phyloP scores from a whole-genome alignment of 2,113 vertebrate genomes.

The Gobiocypris rarus region DNA sequence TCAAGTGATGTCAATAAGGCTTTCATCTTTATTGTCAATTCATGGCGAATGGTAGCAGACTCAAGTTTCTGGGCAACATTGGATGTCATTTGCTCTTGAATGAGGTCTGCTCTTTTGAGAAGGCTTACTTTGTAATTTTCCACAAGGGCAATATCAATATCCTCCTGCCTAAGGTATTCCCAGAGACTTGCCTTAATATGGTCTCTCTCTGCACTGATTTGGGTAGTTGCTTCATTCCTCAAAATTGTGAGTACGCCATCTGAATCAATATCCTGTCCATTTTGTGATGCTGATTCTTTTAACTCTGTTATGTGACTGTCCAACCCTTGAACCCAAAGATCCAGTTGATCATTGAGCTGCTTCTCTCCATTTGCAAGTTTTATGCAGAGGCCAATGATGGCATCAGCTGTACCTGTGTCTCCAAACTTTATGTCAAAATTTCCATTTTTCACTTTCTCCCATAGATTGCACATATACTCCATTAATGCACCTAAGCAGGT shows the following conservation, averaged over 20 bases:
- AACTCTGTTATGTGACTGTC: slow-evolving; percentile 62
- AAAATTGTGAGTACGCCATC: slow-evolving; percentile 57
- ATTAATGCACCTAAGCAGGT: slow-evolving; percentile 64
- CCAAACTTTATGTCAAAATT: slow-evolving; percentile 65
- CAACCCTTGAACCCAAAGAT: slow-evolving; percentile 64
- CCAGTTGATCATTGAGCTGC: slow-evolving; percentile 61
- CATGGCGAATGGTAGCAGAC: slow-evolving; percentile 58
- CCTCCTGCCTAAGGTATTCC: slow-evolving; percentile 62
- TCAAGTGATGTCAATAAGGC: slow-evolving; percentile 63
- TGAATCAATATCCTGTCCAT: slow-evolving; percentile 22
- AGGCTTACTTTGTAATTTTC: slow-evolving; percentile 66
- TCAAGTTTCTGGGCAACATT: slow-evolving; percentile 60
- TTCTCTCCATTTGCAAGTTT: slow-evolving; percentile 67
- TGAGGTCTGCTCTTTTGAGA: slow-evolving; percentile 58
- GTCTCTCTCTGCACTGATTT: slow-evolving; percentile 60
- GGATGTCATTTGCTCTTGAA: slow-evolving; percentile 59
- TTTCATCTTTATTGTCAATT: slow-evolving; percentile 61
- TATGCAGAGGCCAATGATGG: slow-evolving; percentile 67
- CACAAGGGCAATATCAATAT: slow-evolving; percentile 56
- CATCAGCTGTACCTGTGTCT: slow-evolving; percentile 63
- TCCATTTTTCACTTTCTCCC: slow-evolving; percentile 69
- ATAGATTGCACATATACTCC: slow-evolving; percentile 60
- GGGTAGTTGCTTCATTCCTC: slow-evolving; percentile 60
- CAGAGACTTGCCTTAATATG: slow-evolving; percentile 60
- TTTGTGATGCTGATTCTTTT: slow-evolving; percentile 48